Conservation (phyloP, 2,797 vertebrate genomes). For the Toxotes lorentzi region DNA sequence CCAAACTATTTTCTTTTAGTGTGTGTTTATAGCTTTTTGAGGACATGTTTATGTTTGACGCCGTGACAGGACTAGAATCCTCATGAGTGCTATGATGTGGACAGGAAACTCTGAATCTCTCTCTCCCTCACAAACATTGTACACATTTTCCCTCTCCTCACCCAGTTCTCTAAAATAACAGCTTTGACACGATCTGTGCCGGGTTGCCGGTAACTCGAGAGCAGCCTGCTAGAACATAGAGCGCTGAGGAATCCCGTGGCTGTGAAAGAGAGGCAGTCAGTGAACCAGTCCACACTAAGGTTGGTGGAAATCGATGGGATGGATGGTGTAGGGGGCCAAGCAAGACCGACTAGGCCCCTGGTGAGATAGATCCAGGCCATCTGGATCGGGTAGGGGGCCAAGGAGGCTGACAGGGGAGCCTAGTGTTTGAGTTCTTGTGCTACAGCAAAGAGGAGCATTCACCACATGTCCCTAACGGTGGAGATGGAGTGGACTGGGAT, state of each 20-base stretch:
- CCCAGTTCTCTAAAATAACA: constrained; percentile 81
- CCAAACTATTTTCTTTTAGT: constrained; percentile 51
- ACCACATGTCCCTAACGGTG: constrained; percentile 42
- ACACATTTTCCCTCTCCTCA: constrained; percentile 68
- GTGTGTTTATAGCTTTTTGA: constrained; percentile 63
- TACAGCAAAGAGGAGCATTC: constrained; percentile 58
- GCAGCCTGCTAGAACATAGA: constrained; percentile 42
- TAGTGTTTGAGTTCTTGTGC: constrained; percentile 56
- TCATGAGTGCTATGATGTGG: constrained; percentile 73
- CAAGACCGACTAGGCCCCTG: constrained; percentile 45
- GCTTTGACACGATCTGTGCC: constrained; percentile 73
- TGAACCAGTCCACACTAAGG: constrained; percentile 37
- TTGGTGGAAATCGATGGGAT: constrained; percentile 44
- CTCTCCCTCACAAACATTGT: constrained; percentile 66
- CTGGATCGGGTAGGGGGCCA: constrained; percentile 52
- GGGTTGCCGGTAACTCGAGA: constrained; percentile 78
- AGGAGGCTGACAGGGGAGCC: constrained; percentile 54
- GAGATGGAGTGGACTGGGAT: background rate
- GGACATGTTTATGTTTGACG: constrained; percentile 73
- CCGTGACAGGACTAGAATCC: constrained; percentile 68
- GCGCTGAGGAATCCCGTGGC: constrained; percentile 64
- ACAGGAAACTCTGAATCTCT: constrained; percentile 78
- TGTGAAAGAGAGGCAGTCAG: constrained; percentile 78
- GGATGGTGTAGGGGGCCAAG: constrained; percentile 49
- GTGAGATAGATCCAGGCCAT: constrained; percentile 62